Evolutionary conservation across 1,140 invertebrate species (phyloP).

Genomic region (Cydia amplana): DNA sequence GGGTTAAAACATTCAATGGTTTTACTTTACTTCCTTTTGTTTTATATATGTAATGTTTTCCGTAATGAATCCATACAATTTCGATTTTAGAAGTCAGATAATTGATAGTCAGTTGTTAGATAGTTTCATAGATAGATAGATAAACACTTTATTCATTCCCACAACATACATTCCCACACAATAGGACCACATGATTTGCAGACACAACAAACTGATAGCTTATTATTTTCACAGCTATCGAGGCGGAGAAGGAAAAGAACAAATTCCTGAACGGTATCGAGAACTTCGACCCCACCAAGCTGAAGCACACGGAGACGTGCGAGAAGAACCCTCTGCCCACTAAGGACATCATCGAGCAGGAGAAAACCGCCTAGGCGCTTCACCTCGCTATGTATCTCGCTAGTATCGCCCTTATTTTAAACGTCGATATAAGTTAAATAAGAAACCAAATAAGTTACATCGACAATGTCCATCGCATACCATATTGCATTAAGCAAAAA

Average conservation of each 20-base stretch:
- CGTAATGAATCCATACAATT: too few species aligned
- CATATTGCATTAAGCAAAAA: too few species aligned
- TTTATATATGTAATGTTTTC: too few species aligned
- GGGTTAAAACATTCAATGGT: conserved; percentile 39
- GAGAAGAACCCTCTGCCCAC: conserved; percentile 95
- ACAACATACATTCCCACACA: too few species aligned
- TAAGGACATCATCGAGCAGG: conserved; percentile 88
- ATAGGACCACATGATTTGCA: too few species aligned
- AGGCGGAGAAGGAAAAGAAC: conserved; percentile 92
- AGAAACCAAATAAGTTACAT: conserved; percentile 27
- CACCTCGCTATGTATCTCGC: conserved; percentile 62
- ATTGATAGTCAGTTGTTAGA: too few species aligned
- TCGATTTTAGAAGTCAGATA: too few species aligned
- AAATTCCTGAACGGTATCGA: conserved; percentile 93
- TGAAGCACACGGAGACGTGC: conserved; percentile 93
- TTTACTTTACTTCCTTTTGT: conserved; percentile 21
- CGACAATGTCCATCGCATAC: not conserved
- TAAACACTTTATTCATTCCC: too few species aligned
- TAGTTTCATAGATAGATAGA: too few species aligned
- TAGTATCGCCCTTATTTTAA: conserved; percentile 75
- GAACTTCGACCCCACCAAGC: conserved; percentile 90
- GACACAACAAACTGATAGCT: not conserved
- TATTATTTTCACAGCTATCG: conserved; percentile 83
- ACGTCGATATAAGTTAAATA: conserved; percentile 67
- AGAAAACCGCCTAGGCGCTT: conserved; percentile 82